Base-by-base conservation (phyloP, 2,888 invertebrate species). In the Argyresthia goedartella region DNA sequence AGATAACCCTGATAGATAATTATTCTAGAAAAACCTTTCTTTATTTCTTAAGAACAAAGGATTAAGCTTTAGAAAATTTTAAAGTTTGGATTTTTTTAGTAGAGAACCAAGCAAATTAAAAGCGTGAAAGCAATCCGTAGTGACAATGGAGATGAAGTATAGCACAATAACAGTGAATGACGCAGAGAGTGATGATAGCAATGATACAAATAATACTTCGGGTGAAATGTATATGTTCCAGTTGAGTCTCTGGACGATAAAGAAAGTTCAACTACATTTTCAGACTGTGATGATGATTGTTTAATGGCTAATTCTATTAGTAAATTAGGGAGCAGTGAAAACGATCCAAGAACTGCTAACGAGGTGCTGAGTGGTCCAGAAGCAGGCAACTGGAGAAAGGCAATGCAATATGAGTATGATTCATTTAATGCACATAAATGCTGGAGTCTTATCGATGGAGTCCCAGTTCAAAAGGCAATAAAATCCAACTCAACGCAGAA, bases 111-210 rank as follows among this genome's bases (percentile, higher is more conserved):
- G 6, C 25, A 25, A 25, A 25, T 6, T n/a, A 25, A 25, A 25
- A 25, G 25, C 15, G 50, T 61, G 13, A 57, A 57, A 49, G 41
- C 8, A 10, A 9, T 62, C 6, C 42, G 57, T 33, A 53, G 56
- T 3, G 61, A 61, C 50, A 57, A 59, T 41, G 60, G 59, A 11
- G 36, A 36, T 10, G 59, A 62, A 53, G n/a, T 39, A 39, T n/a
- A 39, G 39, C 39, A 39, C 39, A 39, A 43, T 43, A 11, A 43
- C 43, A 43, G 6, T 43, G 13, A 43, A 14, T 14, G 14, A 14
- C 13, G 6, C 43, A 4, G 43, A 43, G 13, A 14, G 13, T 8
- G 43, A 43, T 11, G 13, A 43, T 1, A 8, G 13, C 8, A 10
- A 13, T 43, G 43, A 43, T n/a, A 39, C 39, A n/a, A n/a, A 39